Percentiles rank a stretch among this genome's conserved stretches.
phyloP scores from a whole-genome alignment of 2,888 invertebrate species.

The Eubasilissa splendida region DNA sequence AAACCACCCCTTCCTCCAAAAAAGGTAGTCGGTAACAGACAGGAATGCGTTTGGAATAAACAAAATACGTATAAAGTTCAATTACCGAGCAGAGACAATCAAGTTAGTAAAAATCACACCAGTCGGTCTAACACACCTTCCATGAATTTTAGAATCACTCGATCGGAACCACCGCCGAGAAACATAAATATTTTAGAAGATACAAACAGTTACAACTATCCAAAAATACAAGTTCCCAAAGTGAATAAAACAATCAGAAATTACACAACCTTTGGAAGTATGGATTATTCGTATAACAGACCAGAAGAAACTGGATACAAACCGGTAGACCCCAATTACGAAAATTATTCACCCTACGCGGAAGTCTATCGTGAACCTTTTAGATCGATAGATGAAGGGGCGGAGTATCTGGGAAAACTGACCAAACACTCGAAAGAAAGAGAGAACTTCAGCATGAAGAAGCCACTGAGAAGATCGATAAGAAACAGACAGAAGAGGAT shows the following conservation, averaged over 20 bases:
- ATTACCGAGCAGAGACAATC: slow-evolving; percentile 16
- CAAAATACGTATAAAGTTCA: slow-evolving; percentile 47
- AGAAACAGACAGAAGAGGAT: slow-evolving; percentile 48
- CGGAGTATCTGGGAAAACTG: slow-evolving; percentile 36
- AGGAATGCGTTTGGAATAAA: slow-evolving; percentile 41
- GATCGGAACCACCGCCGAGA: slow-evolving; percentile 53
- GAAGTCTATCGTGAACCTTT: slow-evolving; percentile 36
- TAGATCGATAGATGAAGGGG: slow-evolving; percentile 30
- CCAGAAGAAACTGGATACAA: slow-evolving; percentile 64
- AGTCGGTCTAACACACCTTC: background rate
- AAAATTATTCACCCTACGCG: slow-evolving; percentile 38
- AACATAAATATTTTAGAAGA: slow-evolving; percentile 27
- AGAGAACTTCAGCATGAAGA: slow-evolving; percentile 52
- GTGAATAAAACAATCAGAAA: slow-evolving; percentile 34
- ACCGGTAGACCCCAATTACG: slow-evolving; percentile 53
- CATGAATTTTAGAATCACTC: slow-evolving; percentile 46
- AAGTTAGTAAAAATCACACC: slow-evolving; percentile 5
- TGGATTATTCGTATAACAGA: slow-evolving; percentile 67
- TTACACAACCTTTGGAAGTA: slow-evolving; percentile 62
- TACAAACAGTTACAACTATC: background rate
- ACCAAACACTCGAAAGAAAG: slow-evolving; percentile 60
- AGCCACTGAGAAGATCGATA: slow-evolving; percentile 58
- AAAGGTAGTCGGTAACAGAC: slow-evolving; percentile 71
- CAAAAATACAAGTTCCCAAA: slow-evolving; percentile 16
- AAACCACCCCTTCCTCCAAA: slow-evolving; percentile 68